Evolutionary conservation across 35 echinoderm and acorn worm genomes (phyloP).

Genomic region (Hemicentrotus pulcherrimus): DNA sequence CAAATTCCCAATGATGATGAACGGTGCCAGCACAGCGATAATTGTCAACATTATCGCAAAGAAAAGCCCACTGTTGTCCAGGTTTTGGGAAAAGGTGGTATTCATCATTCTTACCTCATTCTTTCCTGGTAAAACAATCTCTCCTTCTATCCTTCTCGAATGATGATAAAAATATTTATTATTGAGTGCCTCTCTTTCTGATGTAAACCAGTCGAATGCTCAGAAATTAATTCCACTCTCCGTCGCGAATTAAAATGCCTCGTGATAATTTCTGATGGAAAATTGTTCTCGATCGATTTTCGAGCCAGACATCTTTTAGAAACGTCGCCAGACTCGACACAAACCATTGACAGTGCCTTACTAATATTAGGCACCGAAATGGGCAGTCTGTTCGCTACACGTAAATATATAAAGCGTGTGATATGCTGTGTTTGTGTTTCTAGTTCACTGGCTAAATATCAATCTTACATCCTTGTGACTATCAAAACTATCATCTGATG

Average conservation of each 20-base stretch:
- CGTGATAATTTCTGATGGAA: background rate
- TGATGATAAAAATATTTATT: background rate
- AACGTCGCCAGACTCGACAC: background rate
- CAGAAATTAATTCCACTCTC: background rate
- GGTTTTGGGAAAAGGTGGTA: background rate
- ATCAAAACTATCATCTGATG: too few relatives aligned
- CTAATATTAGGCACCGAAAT: background rate
- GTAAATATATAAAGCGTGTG: too few relatives aligned
- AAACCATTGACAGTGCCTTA: background rate
- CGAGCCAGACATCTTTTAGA: background rate
- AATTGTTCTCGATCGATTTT: background rate
- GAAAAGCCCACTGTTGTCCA: background rate
- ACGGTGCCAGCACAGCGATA: background rate
- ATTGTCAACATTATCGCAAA: background rate
- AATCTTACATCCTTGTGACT: too few relatives aligned
- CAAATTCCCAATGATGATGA: too few relatives aligned
- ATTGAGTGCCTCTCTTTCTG: background rate
- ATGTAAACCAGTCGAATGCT: background rate
- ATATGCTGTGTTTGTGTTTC: too few relatives aligned
- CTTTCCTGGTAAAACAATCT: background rate
- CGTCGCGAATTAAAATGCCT: background rate
- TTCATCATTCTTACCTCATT: background rate
- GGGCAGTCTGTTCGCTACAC: background rate
- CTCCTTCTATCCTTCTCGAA: too few relatives aligned
- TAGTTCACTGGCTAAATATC: too few relatives aligned